These are phyloP conservation scores for Temnothorax curvispinosus DNA, from an alignment of 1,140 invertebrate genomes.

Conservation along the genomic window DNA sequence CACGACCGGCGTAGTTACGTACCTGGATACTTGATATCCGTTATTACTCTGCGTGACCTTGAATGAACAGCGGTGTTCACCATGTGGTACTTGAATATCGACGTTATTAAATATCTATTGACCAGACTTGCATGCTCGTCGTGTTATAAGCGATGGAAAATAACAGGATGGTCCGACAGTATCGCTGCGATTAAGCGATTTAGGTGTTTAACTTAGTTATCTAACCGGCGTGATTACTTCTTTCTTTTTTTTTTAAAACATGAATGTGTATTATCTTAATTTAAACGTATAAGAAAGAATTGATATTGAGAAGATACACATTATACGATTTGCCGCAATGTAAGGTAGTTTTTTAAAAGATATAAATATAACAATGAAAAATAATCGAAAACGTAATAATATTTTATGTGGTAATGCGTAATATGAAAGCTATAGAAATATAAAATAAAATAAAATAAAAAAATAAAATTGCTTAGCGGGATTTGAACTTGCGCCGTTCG, in stretches of 20 bases:
- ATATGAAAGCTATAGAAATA: background rate
- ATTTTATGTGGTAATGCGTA: background rate
- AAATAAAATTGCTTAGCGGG: background rate
- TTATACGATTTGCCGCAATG: background rate
- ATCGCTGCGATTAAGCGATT: background rate
- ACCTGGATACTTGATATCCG: constrained; percentile 23
- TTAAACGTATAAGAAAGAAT: background rate
- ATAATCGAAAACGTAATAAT: background rate
- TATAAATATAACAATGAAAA: background rate
- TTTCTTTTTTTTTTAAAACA: background rate
- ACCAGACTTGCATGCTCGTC: background rate
- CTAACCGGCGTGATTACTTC: background rate
- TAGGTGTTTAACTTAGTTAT: background rate
- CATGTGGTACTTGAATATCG: background rate
- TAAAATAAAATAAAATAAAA: background rate
- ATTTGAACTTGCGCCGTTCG: constrained; percentile 24
- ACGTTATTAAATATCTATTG: constrained; percentile 3
- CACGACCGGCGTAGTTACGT: background rate
- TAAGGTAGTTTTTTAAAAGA: background rate
- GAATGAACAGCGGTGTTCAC: background rate
- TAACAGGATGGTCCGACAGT: background rate
- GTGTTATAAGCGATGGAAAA: background rate
- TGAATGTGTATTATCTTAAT: background rate
- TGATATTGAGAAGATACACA: background rate
- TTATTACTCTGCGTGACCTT: constrained; percentile 22